Evolutionary conservation across 2,113 vertebrate genomes (phyloP).

Genomic region (Laticauda colubrina): DNA sequence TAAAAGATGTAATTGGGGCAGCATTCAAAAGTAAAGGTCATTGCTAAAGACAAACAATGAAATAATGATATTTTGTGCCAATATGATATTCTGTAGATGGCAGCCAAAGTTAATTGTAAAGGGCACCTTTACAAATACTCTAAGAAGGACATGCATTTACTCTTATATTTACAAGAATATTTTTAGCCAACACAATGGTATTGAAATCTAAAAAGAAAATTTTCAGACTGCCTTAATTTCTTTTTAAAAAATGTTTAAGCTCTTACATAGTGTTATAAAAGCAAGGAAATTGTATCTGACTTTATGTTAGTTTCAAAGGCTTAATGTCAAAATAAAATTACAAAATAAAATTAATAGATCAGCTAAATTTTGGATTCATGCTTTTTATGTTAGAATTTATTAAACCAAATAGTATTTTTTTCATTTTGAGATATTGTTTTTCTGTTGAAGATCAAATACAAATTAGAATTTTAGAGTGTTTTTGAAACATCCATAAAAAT

Average conservation of each 20-base stretch:
- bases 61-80: not conserved
- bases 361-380: not conserved
- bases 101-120: fast-evolving
- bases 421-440: not conserved
- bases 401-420: not conserved
- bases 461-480: not conserved
- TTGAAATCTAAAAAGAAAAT: not conserved
- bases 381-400: not conserved
- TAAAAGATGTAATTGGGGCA: not conserved
- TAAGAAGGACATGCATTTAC: not conserved
- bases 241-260: not conserved
- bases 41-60: not conserved
- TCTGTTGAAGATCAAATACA: not conserved
- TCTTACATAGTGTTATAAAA: not conserved
- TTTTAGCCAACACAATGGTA: not conserved
- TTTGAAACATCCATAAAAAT: not conserved
- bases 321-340: not conserved
- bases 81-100: not conserved
- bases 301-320: not conserved
- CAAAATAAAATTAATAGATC: not conserved
- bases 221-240: fast-evolving
- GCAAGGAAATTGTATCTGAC: not conserved
- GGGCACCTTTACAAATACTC: not conserved
- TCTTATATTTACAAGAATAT: not conserved
- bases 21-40: conserved; percentile 29